These are phyloP conservation scores for Arrhopalites spinosus DNA, from an alignment of 2,888 invertebrate genomes.

Conservation along the genomic window DNA sequence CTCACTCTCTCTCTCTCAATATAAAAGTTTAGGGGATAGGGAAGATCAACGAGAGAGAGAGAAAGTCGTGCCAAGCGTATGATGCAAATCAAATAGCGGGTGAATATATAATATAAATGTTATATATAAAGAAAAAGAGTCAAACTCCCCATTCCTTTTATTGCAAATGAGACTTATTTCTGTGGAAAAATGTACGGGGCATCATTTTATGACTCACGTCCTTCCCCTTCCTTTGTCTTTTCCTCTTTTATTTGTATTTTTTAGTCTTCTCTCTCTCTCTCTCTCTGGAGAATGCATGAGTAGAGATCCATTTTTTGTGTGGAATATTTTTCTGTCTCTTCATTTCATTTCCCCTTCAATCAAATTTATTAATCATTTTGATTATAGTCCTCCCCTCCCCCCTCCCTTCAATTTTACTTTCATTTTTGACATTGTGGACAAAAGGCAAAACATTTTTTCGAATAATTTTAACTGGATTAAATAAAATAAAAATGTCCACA, in stretches of 20 bases:
- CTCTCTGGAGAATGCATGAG: neutral
- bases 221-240: neutral
- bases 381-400: too few relatives aligned
- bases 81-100: constrained; percentile 28
- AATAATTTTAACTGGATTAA: too few relatives aligned
- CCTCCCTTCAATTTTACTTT: neutral
- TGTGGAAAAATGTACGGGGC: neutral
- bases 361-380: too few relatives aligned
- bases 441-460: too few relatives aligned
- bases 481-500: too few relatives aligned
- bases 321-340: too few relatives aligned
- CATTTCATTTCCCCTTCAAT: neutral
- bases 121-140: neutral
- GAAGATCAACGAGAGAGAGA: neutral
- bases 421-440: too few relatives aligned
- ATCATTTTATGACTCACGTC: constrained; percentile 11
- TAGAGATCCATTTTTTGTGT: too few relatives aligned
- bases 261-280: neutral
- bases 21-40: neutral
- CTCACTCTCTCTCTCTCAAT: too few relatives aligned
- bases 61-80: constrained; percentile 14
- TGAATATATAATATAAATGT: constrained; percentile 12
- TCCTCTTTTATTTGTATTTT: neutral
- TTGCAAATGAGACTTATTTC: constrained; percentile 25
- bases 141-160: constrained; percentile 12